Evolutionary conservation across 1,140 invertebrate species (phyloP), one percentile per base, ranked within the genome.

Genomic region (Anastatus disparis): DNA sequence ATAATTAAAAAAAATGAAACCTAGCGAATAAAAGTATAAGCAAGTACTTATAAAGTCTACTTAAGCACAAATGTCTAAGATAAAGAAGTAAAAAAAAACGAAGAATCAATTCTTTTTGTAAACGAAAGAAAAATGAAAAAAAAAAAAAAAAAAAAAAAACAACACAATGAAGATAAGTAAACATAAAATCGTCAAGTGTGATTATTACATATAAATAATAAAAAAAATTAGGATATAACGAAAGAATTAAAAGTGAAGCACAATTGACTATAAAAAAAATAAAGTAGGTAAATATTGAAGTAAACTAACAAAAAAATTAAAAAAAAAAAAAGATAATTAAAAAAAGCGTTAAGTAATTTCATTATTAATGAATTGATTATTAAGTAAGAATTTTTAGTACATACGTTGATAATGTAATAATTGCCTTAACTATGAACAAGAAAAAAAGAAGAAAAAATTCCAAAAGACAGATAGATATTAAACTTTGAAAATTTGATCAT

Each of bases 361-460:
- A 59, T 67, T 48, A 46, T 52, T 58, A 67, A 67, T 48, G 40
- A 67, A 58, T 67, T 67, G 35, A 67, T 67, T 67, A 46, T 67
- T 58, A 44, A 67, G 24, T 59, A 68, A 67, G 40, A 58, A 67
- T 50, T 64, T 66, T 40, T 55, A 64, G 62, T 64, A 35, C 50
- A 53, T 50, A 35, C 62, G 62, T 38, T 35, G 17, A 35, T n/a
- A 15, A 59, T 59, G 22, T 42, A 53, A 55, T 66, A 66, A n/a
- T 55, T 56, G 63, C 50, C 52, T 66, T 66, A 35, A 66, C 38
- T 27, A 40, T 40, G 20, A 52, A 4, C 4, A 35, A 35, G 31
- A 10, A 35, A 35, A 35, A 35, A 35, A 35, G 10, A 35, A 35
- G n/a, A 29, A 46, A 59, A 64, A 64, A 24, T 13, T 44, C 38